Percentiles rank a stretch among this genome's conserved stretches.
phyloP scores from a whole-genome alignment of 53 echinoderm and acorn worm genomes.

The Antedon mediterranea region DNA sequence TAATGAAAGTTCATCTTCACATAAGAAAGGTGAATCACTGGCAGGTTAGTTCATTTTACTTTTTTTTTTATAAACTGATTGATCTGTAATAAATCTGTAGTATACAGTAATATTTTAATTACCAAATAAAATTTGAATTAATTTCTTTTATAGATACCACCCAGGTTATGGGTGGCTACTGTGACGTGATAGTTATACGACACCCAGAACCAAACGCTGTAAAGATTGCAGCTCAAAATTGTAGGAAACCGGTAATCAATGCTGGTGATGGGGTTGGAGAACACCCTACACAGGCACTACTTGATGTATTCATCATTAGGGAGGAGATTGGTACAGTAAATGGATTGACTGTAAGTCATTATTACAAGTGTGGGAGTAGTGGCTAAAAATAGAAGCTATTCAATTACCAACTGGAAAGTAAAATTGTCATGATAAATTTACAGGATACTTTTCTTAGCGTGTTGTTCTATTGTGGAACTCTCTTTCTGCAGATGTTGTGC shows the following conservation, averaged over 20 bases:
- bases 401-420: too few species aligned
- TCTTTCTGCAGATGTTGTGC: too few species aligned
- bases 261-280: constrained; percentile 91
- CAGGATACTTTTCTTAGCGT: too few species aligned
- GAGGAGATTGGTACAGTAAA: constrained; percentile 98
- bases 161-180: constrained; percentile 84
- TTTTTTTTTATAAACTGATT: too few species aligned
- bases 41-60: constrained; percentile 48
- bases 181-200: constrained; percentile 72
- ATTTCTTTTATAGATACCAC: constrained; percentile 49
- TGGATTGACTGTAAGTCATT: constrained; percentile 45
- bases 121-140: neutral
- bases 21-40: constrained; percentile 73
- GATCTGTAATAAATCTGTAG: neutral
- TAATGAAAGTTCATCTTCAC: constrained; percentile 50
- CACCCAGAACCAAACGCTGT: constrained; percentile 65
- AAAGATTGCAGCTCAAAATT: constrained; percentile 39
- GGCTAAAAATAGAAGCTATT: too few species aligned
- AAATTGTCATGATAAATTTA: too few species aligned
- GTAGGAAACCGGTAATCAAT: constrained; percentile 80
- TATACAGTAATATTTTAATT: neutral
- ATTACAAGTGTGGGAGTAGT: too few species aligned
- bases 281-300: constrained; percentile 92
- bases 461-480: too few species aligned
- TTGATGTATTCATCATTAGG: constrained; percentile 88